Evolutionary conservation across 1,140 invertebrate genomes (phyloP), one percentile per base, ranked within the genome.

Genomic region (Meloidogyne floridensis): DNA sequence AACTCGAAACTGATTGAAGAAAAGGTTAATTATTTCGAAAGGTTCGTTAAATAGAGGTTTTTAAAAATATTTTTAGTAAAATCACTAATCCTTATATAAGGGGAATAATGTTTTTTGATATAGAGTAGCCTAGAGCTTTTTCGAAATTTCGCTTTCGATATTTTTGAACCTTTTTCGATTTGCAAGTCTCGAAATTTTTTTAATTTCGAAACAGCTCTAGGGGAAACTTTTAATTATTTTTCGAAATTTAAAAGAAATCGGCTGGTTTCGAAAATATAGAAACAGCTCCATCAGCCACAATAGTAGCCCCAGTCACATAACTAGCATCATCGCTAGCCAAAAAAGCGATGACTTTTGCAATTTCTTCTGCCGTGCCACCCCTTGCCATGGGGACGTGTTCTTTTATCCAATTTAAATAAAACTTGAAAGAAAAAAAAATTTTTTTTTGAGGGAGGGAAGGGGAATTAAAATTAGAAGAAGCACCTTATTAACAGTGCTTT

Each of bases 341-440:
- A 81, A 81, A 81, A 5, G 77, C 77, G 0, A 81, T 77, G 2
- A 81, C 77, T 53, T 81, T 81, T 10, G 80, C 80, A 81, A 81
- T 82, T 80, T 81, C 80, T 18, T 80, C 80, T n/a, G 80, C 59
- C 1, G 80, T 80, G 3, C 80, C 80, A 10, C 76, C 76, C 8
- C 80, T 42, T 13, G 32, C 82, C 82, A 83, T 83, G 20, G 82
- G 82, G n/a, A 83, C 82, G 32, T 83, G 81, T 15, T 83, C 83
- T 71, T 83, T 83, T 75, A 82, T 82, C 81, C 81, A 82, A 70
- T 82, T 82, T 59, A 75, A 81, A 10, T 82, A 80, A 73, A 82
- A 82, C 81, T 82, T 32, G 32, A 32, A 32, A 32, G 32, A 13
- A 15, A 82, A 32, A 4, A 47, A 56, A 13, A 10, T 32, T n/a